Base-by-base conservation (phyloP, 2,797 vertebrate species). In the Florisuga fusca region DNA sequence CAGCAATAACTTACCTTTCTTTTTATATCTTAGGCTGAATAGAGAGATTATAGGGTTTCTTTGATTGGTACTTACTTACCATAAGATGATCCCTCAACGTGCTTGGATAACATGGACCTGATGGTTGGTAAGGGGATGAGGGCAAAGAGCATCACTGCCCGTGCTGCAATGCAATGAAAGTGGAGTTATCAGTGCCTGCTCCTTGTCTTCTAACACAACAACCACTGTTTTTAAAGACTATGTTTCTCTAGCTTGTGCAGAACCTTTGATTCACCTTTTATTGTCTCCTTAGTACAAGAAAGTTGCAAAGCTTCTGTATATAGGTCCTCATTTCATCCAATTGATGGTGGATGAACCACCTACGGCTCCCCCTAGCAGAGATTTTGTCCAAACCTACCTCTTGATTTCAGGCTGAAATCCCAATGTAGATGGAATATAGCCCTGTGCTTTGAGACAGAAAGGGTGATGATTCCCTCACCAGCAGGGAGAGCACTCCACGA, bases 101-200 rank as follows among this genome's bases (percentile, higher is more conserved):
- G 98, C 95, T 99, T 99, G 57, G 99, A 99, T 87, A 99, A 97
- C 95, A 99, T 97, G 8, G 99, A 99, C 67, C 99, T 98, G 96
- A 99, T 99, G 14, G 98, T 99, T 9, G 99, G 98, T 98, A 99
- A 96, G 9, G 99, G 99, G 53, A 99, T 99, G 77, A 99, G 98
- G 8, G 98, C 98, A 45, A 99, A 99, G 54, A 99, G 93, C 97
- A 97, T 99, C 89, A 98, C 77, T 4, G 95, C 97, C 58, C 99
- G 98, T 95, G 99, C 99, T 99, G 98, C 20, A 95, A 97, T 63
- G 87, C 75, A 97, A 75, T n/a, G 78, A 74, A 72, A 9, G 33
- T 22, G 62, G 54, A 45, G 41, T 61, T 50, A 69, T 23, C 46
- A 54, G 55, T 71, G 69, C 25, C 50, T 62, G 31, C n/a, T 64